Evolutionary conservation across 2,113 vertebrate species (phyloP).

Genomic region (Limanda limanda): DNA sequence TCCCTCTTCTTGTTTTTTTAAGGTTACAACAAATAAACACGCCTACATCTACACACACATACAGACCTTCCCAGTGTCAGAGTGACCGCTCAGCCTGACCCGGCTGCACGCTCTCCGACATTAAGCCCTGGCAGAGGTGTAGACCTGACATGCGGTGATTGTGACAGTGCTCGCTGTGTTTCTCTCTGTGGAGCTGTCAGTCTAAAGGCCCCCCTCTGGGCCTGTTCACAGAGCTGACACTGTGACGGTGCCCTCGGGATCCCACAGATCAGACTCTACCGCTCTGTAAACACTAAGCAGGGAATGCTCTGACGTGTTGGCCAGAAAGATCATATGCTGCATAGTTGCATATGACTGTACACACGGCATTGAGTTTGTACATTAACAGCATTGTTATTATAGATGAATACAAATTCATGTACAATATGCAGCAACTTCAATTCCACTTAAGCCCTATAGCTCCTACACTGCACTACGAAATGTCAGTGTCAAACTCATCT

Average conservation of each 20-base stretch:
- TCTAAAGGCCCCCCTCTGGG: conserved; percentile 10
- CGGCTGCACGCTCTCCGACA: conserved; percentile 2
- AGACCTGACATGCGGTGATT: conserved; percentile 15
- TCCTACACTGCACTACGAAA: not conserved
- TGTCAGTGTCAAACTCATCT: not conserved
- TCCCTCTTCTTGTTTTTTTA: conserved; percentile 57
- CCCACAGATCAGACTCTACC: not conserved
- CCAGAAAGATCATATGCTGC: not conserved
- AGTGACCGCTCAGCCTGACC: not conserved
- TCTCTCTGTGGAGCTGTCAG: conserved; percentile 6
- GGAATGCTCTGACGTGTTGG: not conserved
- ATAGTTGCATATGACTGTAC: not conserved
- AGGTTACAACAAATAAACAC: not conserved
- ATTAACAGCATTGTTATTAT: too few species aligned
- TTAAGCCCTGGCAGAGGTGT: not conserved
- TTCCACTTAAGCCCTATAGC: not conserved
- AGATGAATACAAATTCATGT: too few species aligned
- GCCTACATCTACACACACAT: too few species aligned
- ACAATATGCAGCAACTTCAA: too few species aligned
- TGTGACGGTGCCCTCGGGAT: not conserved
- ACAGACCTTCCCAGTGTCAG: not conserved
- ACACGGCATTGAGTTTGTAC: not conserved
- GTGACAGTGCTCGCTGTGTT: conserved; percentile 16
- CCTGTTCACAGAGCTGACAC: conserved; percentile 4
- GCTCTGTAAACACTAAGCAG: not conserved